A percentile compares a stretch with the other conserved stretches of the same genome.
Conservation (phyloP, 1,140 invertebrate species). For the Chelonus insularis region DNA sequence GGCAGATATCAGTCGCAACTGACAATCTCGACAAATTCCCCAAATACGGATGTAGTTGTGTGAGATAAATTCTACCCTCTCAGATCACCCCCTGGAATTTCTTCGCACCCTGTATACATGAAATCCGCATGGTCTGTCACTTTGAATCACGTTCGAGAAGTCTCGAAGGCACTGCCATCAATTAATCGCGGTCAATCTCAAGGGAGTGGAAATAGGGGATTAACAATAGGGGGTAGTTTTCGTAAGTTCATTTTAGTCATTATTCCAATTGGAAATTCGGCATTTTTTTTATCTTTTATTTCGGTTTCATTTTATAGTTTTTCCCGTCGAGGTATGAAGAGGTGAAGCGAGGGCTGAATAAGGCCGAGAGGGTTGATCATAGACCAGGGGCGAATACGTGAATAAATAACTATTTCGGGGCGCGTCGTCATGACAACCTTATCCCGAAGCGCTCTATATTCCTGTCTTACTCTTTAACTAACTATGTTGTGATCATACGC, state of each 20-base stretch:
- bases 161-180: conserved; percentile 35
- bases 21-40: no score
- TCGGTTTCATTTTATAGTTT: neutral
- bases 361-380: conserved; percentile 25
- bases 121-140: conserved; percentile 30
- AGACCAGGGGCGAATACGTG: conserved; percentile 46
- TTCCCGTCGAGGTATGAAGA: conserved; percentile 13
- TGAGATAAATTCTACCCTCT: no score
- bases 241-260: no score
- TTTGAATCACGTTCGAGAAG: conserved; percentile 39
- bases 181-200: conserved; percentile 48
- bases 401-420: conserved; percentile 53
- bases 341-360: neutral
- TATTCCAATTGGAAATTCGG: neutral
- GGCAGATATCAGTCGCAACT: no score
- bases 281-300: neutral
- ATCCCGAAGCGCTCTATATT: conserved; percentile 30
- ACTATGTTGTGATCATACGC: conserved; percentile 37
- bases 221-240: no score
- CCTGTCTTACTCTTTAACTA: conserved; percentile 28
- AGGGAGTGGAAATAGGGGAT: conserved; percentile 2
- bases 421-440: conserved; percentile 44
- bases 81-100: no score
- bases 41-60: no score
- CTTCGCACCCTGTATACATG: no score